Percentiles rank a stretch among this genome's conserved stretches.
phyloP scores from a whole-genome alignment of 2,113 vertebrate species.

The Charadrius vociferus region DNA sequence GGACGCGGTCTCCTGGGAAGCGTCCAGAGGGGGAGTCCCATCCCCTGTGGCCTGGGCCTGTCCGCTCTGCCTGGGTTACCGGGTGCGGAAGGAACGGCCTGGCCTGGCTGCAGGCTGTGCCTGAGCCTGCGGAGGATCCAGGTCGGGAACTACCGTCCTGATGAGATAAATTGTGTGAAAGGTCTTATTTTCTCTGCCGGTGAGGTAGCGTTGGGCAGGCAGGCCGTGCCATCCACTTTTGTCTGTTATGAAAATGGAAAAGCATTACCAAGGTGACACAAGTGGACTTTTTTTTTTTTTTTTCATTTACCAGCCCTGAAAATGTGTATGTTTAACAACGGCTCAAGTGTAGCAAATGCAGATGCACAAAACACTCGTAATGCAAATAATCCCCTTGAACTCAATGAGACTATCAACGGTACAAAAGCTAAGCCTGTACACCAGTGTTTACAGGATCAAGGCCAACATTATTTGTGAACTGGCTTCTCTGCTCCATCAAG shows the following conservation, averaged over 20 bases:
- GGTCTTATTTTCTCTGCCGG: accelerated
- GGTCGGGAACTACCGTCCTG: neutral
- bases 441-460: neutral
- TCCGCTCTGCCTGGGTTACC: accelerated
- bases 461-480: neutral
- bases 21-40: neutral
- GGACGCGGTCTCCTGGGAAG: neutral
- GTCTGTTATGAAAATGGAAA: neutral
- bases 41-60: too few relatives aligned
- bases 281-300: neutral
- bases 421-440: neutral
- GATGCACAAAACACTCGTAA: neutral
- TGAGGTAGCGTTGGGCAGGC: neutral
- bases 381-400: neutral
- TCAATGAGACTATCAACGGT: neutral
- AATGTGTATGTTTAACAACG: accelerated
- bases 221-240: neutral
- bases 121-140: accelerated
- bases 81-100: accelerated
- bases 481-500: neutral
- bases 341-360: neutral
- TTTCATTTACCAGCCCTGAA: neutral
- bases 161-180: neutral
- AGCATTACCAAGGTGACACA: neutral
- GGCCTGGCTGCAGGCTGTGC: neutral